A percentile compares a stretch with the other conserved stretches of the same genome.
Conservation (phyloP, 2,888 invertebrate genomes). For the Heteromurus nitidus region DNA sequence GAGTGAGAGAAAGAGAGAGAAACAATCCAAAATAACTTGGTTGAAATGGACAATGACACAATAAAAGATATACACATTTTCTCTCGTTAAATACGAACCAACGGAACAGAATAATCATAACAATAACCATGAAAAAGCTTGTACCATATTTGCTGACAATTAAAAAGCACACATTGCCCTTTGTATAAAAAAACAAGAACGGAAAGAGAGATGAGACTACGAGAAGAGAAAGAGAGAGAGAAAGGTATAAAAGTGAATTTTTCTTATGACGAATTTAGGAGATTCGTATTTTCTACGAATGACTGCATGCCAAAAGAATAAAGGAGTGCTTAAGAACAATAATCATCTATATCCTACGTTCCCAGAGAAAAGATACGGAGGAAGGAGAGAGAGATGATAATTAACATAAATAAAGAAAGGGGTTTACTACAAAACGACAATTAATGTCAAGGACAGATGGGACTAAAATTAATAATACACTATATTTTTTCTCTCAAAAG, state of each 20-base stretch:
- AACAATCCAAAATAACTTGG: conserved; percentile 2
- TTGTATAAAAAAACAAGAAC: conserved; percentile 2
- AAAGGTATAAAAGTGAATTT: not conserved
- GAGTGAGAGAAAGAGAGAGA: not conserved
- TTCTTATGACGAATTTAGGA: not conserved
- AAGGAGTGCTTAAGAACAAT: not conserved
- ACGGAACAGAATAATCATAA: conserved; percentile 25
- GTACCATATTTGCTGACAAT: conserved; percentile 32
- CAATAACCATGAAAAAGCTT: conserved; percentile 39
- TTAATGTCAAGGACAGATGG: conserved; percentile 24
- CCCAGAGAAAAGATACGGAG: not conserved
- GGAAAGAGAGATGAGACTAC: not conserved
- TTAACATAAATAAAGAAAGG: not conserved
- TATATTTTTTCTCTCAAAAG: too few relatives aligned
- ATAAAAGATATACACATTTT: conserved; percentile 10
- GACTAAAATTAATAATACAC: conserved; percentile 1
- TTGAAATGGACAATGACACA: conserved; percentile 34
- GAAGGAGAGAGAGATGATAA: not conserved
- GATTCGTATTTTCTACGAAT: not conserved
- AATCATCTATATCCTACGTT: not conserved
- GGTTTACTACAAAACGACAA: not conserved
- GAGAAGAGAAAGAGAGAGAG: conserved; percentile 1
- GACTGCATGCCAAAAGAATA: not conserved
- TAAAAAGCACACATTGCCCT: conserved; percentile 28
- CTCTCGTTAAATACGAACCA: conserved; percentile 3